Evolutionary conservation across 2,888 invertebrate genomes (phyloP).

Genomic region (Clanis bilineata): DNA sequence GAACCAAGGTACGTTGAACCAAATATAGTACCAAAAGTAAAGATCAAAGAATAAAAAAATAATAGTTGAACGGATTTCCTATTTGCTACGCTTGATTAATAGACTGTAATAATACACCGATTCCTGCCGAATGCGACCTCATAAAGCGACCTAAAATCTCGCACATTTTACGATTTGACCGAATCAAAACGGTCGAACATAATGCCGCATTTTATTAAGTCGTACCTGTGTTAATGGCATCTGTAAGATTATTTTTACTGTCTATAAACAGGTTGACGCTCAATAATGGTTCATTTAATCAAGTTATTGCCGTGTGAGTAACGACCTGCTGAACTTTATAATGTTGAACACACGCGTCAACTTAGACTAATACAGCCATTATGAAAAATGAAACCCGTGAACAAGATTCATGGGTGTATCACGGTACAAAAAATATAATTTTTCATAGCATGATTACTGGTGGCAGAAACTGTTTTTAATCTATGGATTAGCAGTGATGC

Average conservation of each 20-base stretch:
- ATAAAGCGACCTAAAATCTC: slow-evolving; percentile 28
- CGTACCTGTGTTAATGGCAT: slow-evolving; percentile 33
- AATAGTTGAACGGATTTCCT: slow-evolving; percentile 11
- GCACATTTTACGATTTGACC: slow-evolving; percentile 29
- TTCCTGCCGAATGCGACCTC: slow-evolving; percentile 19
- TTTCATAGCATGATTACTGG: neutral
- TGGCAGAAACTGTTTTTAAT: neutral
- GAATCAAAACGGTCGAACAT: slow-evolving; percentile 25
- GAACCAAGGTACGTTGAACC: slow-evolving; percentile 6
- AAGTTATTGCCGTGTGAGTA: slow-evolving; percentile 25
- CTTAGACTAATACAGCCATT: neutral
- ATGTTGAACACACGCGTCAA: neutral
- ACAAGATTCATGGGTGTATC: neutral
- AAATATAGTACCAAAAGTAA: neutral
- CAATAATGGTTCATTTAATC: slow-evolving; percentile 32
- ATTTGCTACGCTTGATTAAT: slow-evolving; percentile 14
- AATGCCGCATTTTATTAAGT: slow-evolving; percentile 31
- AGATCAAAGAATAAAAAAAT: slow-evolving; percentile 17
- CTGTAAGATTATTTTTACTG: slow-evolving; percentile 37
- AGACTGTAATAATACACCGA: slow-evolving; percentile 9
- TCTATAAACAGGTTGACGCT: slow-evolving; percentile 31
- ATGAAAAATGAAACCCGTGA: neutral
- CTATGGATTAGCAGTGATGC: neutral
- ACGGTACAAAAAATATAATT: neutral
- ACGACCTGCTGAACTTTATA: slow-evolving; percentile 1